Conservation (phyloP, 2,797 vertebrate species). For the Lerista edwardsae region DNA sequence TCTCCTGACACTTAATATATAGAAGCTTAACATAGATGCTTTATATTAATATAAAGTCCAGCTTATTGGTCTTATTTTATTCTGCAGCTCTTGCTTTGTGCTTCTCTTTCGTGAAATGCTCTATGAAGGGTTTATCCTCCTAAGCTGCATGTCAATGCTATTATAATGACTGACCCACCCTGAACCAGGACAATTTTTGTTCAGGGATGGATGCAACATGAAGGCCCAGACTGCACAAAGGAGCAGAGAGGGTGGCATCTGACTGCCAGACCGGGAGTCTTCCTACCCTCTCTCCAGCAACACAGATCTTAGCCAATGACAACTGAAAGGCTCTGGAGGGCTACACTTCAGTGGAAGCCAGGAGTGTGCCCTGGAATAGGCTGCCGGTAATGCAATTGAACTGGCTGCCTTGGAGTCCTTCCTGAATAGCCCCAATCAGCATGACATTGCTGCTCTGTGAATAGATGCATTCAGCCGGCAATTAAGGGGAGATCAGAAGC, state of each 20-base stretch:
- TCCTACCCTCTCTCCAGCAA: not conserved
- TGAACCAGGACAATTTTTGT: not conserved
- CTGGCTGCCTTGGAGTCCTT: not conserved
- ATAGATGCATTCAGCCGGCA: not conserved
- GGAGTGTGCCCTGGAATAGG: not conserved
- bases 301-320: not conserved
- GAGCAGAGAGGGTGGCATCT: not conserved
- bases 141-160: too few species aligned
- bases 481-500: constrained; percentile 11
- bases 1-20: too few species aligned
- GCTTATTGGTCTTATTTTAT: too few species aligned
- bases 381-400: not conserved
- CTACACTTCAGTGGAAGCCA: not conserved
- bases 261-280: too few species aligned
- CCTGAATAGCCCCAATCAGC: not conserved
- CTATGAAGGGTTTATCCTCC: too few species aligned
- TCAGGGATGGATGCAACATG: not conserved
- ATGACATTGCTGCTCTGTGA: not conserved
- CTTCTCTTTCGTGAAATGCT: too few species aligned
- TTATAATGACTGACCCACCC: too few species aligned
- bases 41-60: too few species aligned
- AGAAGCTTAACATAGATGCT: too few species aligned
- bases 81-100: too few species aligned
- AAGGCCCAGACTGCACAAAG: not conserved
- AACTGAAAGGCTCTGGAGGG: not conserved